phyloP scores from a whole-genome alignment of 1,140 invertebrate species.

The Sinella curviseta region DNA sequence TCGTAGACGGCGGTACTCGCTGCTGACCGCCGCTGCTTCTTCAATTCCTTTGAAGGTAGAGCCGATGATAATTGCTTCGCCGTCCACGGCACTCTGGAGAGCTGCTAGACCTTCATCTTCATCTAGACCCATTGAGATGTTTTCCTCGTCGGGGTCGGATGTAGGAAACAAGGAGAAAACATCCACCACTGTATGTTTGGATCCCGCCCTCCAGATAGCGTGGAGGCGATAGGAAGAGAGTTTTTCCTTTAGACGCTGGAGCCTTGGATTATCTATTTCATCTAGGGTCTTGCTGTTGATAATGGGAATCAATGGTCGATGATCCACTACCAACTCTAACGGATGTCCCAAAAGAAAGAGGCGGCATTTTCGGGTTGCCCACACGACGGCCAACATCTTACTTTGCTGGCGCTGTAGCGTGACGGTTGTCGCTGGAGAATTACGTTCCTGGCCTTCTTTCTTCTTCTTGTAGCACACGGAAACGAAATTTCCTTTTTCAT shows the following conservation, averaged over 20 bases:
- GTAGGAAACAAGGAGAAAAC: background rate
- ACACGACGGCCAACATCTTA: background rate
- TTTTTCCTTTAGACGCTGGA: conserved; percentile 9
- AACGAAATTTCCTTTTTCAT: background rate
- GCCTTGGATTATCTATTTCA: background rate
- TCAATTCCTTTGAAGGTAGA: background rate
- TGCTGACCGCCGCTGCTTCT: background rate
- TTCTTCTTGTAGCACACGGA: background rate
- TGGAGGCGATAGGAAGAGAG: background rate
- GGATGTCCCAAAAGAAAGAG: background rate
- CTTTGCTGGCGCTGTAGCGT: background rate
- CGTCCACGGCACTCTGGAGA: background rate
- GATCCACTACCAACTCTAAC: conserved; percentile 2
- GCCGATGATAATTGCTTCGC: background rate
- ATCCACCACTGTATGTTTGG: conserved; percentile 7
- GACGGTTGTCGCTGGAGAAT: background rate
- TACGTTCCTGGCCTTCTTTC: background rate
- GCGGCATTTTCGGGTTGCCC: background rate
- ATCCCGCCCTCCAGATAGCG: background rate
- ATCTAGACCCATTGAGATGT: background rate
- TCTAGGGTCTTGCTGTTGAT: background rate
- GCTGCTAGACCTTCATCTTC: background rate
- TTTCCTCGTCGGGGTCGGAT: background rate
- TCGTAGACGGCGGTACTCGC: background rate
- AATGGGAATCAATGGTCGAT: conserved; percentile 1